Percentiles rank a stretch among this genome's conserved stretches.
These are phyloP conservation scores for Pipistrellus kuhlii DNA, from an alignment of 2,797 vertebrate species.

Conservation along the genomic window DNA sequence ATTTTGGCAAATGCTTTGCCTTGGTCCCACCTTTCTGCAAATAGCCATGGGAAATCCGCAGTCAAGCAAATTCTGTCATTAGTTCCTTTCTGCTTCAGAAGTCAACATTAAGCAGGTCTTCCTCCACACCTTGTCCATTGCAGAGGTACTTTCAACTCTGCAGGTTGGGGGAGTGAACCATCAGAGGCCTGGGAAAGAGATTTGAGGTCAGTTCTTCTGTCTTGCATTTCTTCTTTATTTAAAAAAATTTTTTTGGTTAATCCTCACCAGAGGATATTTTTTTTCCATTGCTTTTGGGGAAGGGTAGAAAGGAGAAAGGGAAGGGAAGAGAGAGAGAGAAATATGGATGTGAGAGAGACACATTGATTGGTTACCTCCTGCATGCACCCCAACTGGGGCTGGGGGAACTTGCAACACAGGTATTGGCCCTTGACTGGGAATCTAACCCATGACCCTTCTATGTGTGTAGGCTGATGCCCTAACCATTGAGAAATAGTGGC, in stretches of 20 bases:
- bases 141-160: background rate
- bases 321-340: too few relatives aligned
- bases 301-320: too few relatives aligned
- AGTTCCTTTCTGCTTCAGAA: slow-evolving; percentile 60
- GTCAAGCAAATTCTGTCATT: slow-evolving; percentile 63
- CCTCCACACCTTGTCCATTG: background rate
- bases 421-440: too few relatives aligned
- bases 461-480: too few relatives aligned
- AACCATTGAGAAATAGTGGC: too few relatives aligned
- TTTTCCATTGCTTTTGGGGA: too few relatives aligned
- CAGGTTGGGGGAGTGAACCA: background rate
- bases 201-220: slow-evolving; percentile 20
- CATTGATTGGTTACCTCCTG: too few relatives aligned
- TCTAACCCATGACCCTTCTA: too few relatives aligned
- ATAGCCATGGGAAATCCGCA: slow-evolving; percentile 29
- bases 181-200: background rate
- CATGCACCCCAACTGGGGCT: too few relatives aligned
- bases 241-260: background rate
- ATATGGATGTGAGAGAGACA: too few relatives aligned
- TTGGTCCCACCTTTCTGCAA: slow-evolving; percentile 24
- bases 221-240: slow-evolving; percentile 49
- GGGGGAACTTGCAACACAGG: too few relatives aligned
- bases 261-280: too few relatives aligned
- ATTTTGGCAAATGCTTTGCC: background rate
- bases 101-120: background rate